These are phyloP conservation scores for Plemyria rubiginata DNA, from an alignment of 2,888 invertebrate genomes.

Conservation along the genomic window DNA sequence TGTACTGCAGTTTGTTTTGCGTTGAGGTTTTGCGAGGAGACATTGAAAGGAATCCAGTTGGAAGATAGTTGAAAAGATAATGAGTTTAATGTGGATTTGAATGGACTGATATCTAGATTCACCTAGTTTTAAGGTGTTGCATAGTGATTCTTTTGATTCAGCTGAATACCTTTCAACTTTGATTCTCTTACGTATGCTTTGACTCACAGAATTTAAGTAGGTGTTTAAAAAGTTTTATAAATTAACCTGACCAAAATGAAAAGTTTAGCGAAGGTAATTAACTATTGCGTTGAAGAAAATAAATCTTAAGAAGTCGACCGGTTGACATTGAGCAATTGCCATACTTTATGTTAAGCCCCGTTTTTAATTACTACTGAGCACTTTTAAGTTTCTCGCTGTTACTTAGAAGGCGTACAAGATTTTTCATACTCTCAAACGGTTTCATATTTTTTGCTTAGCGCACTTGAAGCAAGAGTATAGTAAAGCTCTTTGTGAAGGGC, in stretches of 20 bases:
- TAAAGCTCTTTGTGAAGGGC: no score
- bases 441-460: constrained; percentile 30
- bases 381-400: constrained; percentile 59
- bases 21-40: constrained; percentile 22
- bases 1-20: constrained; percentile 56
- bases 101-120: no score
- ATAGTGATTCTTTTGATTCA: no score
- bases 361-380: constrained; percentile 77
- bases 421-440: constrained; percentile 50
- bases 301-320: constrained; percentile 62
- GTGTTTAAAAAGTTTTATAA: constrained; percentile 1
- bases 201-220: no score
- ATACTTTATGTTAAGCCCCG: constrained; percentile 71
- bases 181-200: no score
- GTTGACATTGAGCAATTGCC: constrained; percentile 75
- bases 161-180: no score
- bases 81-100: no score
- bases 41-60: no score
- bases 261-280: constrained; percentile 44
- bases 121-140: no score
- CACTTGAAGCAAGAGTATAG: background rate
- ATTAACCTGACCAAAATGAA: constrained; percentile 9
- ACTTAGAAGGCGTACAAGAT: constrained; percentile 54
- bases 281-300: constrained; percentile 50
- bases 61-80: no score